Base-by-base conservation (phyloP, 2,888 invertebrate species). In the Hypsopygia costalis region DNA sequence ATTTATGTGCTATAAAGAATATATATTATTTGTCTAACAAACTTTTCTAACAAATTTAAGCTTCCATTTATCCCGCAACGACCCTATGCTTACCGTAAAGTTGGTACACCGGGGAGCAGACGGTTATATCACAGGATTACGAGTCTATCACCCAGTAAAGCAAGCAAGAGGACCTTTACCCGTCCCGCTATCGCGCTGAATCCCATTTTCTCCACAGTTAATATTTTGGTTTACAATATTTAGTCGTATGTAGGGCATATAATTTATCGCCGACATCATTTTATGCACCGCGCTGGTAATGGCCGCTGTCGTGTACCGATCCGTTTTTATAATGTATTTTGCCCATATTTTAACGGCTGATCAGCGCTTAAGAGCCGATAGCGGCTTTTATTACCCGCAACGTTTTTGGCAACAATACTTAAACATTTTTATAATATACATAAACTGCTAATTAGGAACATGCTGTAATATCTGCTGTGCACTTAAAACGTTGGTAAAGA, bases 401-500 rank as follows among this genome's bases (percentile, higher is more conserved):
- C 48, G 36, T 51, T 56, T 54, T 55, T 37, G 47, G 53, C 44
- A 48, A 51, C 44, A 50, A 47, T 52, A 47, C 46, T 53, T 49
- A 49, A 47, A 46, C 38, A 41, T 49, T 53, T 61, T 63, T 63
- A 60, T 51, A 62, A 54, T 56, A 37, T 45, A 44, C 54, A 55
- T 69, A 68, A 70, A 67, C 58, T 49, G 60, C 60, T 69, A 69
- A 74, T 71, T 69, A 68, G 54, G 54, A 51, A 59, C 55, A 58
- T 54, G 52, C 48, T 47, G 44, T 52, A 56, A 55, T 52, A 50
- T 54, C 54, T 41, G 55, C 54, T 52, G 57, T 51, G 49, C 53
- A 50, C 63, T 54, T 63, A 62, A 69, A 64, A 57, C 11, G 35
- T 7, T 43, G 43, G 55, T 58, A 58, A 52, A 64, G 50, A 58